These are phyloP conservation scores for Papilio machaon DNA, from an alignment of 1,140 invertebrate genomes.

Conservation along the genomic window DNA sequence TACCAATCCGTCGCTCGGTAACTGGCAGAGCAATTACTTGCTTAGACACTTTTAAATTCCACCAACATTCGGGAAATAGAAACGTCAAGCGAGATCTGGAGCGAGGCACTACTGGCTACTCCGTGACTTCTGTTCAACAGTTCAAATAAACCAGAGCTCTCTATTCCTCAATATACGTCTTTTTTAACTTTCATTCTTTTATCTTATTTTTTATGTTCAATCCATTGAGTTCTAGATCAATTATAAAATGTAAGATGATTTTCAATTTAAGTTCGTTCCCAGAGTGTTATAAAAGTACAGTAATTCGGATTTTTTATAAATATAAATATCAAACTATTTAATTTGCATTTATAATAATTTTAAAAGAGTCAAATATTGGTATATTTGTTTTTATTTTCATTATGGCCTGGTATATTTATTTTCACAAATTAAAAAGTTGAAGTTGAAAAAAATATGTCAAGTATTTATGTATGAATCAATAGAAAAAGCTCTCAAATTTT, in stretches of 20 bases:
- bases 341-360: too few species aligned
- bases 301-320: too few species aligned
- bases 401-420: too few species aligned
- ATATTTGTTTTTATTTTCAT: too few species aligned
- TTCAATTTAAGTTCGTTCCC: too few species aligned
- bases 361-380: too few species aligned
- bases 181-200: not conserved
- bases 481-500: not conserved
- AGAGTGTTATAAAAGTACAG: too few species aligned
- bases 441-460: not conserved
- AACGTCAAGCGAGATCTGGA: slow-evolving; percentile 56
- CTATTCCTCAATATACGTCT: not conserved
- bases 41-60: slow-evolving; percentile 76
- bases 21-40: slow-evolving; percentile 79
- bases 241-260: too few species aligned
- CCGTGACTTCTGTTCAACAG: slow-evolving; percentile 38
- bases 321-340: too few species aligned
- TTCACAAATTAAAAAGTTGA: not conserved
- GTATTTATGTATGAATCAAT: not conserved
- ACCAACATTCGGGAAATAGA: slow-evolving; percentile 70
- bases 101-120: slow-evolving; percentile 29
- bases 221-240: too few species aligned
- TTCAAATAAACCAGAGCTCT: slow-evolving; percentile 3
- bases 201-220: too few species aligned
- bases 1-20: slow-evolving; percentile 52